Base-by-base conservation (phyloP, 64 coral and sea anemone genomes). In the Trachythela sp. region DNA sequence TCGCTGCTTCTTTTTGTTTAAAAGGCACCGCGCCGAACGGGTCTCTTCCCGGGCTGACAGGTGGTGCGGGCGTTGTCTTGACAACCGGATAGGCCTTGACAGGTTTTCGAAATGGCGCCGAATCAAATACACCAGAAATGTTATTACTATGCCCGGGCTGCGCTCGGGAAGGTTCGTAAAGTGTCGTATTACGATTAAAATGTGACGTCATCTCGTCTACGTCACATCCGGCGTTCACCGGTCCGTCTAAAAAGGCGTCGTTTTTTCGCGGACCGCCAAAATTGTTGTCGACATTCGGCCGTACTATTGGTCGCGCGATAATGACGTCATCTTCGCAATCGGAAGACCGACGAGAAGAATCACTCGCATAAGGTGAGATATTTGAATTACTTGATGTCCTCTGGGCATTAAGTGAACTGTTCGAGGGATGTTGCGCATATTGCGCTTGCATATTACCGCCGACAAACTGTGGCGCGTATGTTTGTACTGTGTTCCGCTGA, bases 1-100 rank as follows among this genome's bases (percentile, higher is more conserved):
- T 80, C 37, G 75, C 75, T 39, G 75, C 75, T 37, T 80, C 75
- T 35, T 80, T 80, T 22, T 80, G 75, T 8, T 80, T 80, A 80
- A 80, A 80, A 29, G 75, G 75, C 30, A 80, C 75, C 8, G 75
- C 75, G 9, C 75, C 75, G 30, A 80, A 80, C 34, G 75, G 75
- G 37, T 80, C 75, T 80, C 31, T 39, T 18, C 18, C 75, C 33
- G 20, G 75, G 6, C 56, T 64, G 56, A 64, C 56, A n/a, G 56
- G 56, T 2, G 15, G 56, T 20, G 56, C 56, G 17, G 56, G 17
- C 56, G 56, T 64, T 15, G 75, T 38, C 37, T 80, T 39, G 33
- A 13, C 75, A 39, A 37, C 2, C 75, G 37, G 20, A 22, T 2
- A 6, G 20, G 20, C 30, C 30, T 22, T 22, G 4, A 14, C 20